Evolutionary conservation across 2,888 invertebrate species (phyloP), one percentile per base, ranked within the genome.

Genomic region (Orthonevra nobilis): DNA sequence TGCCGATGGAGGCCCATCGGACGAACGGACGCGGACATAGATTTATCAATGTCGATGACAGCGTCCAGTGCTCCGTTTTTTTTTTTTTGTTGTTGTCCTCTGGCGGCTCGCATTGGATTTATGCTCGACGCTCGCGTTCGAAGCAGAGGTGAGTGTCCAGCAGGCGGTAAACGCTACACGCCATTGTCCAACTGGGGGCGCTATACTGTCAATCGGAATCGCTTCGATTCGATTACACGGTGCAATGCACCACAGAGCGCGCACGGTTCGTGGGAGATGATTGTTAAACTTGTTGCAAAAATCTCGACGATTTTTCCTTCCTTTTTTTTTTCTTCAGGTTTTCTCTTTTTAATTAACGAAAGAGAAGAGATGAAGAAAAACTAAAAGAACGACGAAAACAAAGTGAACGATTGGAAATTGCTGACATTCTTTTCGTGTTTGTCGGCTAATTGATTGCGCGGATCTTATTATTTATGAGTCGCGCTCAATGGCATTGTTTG

Each of bases 151-250:
- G 46, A 20, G 48, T 52, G 48, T 52, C 50, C 60, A 17, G 63
- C 26, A 17, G n/a, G 5, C 32, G 28, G 23, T 5, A 23, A 23
- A 48, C 32, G 15, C 23, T 38, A 70, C 77, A 64, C 52, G 32
- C 34, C 56, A 52, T 54, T 64, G 58, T 64, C 73, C 73, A 72
- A 66, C 79, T 44, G 73, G 73, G 79, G 79, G 79, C 79, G 66
- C 79, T 73, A 61, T 66, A 68, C 79, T 73, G 79, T 79, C 79
- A 77, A 77, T 77, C 77, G 72, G 40, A 70, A 72, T 77, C 52
- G 77, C 58, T 66, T 48, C 56, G 66, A 68, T 73, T 61, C 79
- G 66, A 79, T 73, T 73, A 61, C 60, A 66, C 61, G 79, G 73
- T 66, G 66, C 73, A 66, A 34, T 79, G 72, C 60, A 79, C 72